A percentile compares a stretch with the other conserved stretches of the same genome.
Conservation (phyloP, 2,888 invertebrate species). For the Oscheius sp. region DNA sequence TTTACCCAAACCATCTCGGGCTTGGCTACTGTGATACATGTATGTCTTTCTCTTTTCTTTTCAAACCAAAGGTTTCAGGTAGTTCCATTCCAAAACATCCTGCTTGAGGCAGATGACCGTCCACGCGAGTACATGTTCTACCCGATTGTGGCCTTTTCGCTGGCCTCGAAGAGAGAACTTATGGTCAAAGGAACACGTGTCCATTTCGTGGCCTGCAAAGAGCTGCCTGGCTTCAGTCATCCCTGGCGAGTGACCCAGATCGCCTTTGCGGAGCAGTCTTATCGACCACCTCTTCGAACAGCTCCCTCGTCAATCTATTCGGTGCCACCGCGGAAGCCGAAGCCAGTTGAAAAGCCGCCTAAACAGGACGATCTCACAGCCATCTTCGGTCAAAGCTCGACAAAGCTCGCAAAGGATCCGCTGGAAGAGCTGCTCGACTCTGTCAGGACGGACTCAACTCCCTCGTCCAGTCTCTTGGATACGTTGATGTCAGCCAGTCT, state of each 20-base stretch:
- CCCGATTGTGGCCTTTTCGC: conserved; percentile 13
- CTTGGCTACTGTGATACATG: conserved; percentile 8
- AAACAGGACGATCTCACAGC: too few species aligned
- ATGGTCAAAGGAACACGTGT: conserved; percentile 6
- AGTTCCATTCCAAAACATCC: conserved; percentile 10
- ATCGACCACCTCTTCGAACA: neutral
- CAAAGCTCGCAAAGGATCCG: too few species aligned
- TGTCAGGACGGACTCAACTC: neutral
- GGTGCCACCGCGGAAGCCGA: neutral
- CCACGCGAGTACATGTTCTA: conserved; percentile 23
- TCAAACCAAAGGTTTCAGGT: neutral
- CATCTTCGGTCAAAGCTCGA: too few species aligned
- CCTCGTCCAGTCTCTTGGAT: too few species aligned
- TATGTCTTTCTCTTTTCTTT: neutral
- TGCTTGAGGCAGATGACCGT: conserved; percentile 10
- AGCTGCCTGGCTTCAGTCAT: conserved; percentile 18
- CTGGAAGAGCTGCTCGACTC: neutral
- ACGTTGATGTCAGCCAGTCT: neutral
- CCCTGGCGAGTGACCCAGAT: conserved; percentile 25
- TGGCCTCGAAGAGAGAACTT: neutral
- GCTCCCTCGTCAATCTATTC: neutral
- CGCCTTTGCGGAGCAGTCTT: neutral
- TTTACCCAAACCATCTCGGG: neutral
- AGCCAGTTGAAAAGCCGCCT: too few species aligned
- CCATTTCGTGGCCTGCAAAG: conserved; percentile 8